phyloP scores from a whole-genome alignment of 2,113 vertebrate genomes.

The Crypturellus undulatus region DNA sequence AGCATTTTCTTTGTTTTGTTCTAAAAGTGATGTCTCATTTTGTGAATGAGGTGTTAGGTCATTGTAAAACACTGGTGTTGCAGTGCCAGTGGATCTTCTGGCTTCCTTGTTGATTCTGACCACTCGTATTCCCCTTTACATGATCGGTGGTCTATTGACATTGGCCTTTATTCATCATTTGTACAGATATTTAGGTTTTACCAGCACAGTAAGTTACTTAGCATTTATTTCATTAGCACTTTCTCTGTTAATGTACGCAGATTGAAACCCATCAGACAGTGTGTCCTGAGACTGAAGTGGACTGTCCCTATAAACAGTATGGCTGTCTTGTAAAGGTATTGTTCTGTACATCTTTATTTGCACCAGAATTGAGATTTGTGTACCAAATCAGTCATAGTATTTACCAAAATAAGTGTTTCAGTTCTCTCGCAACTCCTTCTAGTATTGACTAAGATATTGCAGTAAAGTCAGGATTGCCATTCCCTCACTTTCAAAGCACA shows the following conservation, averaged over 20 bases:
- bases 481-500: neutral
- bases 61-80: neutral
- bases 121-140: neutral
- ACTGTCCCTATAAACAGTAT: conserved; percentile 85
- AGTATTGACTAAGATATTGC: neutral
- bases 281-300: conserved; percentile 84
- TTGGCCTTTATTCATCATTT: neutral
- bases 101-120: neutral
- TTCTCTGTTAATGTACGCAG: conserved; percentile 62
- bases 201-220: neutral
- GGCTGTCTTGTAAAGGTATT: conserved; percentile 85
- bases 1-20: neutral
- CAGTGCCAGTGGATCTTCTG: neutral
- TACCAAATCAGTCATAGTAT: neutral
- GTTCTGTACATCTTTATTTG: neutral
- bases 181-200: neutral
- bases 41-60: neutral
- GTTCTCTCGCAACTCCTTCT: neutral
- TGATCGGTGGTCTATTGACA: neutral
- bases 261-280: conserved; percentile 76
- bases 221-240: neutral
- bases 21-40: neutral
- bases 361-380: neutral
- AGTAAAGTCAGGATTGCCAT: neutral
- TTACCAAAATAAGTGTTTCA: neutral